Percentiles rank a stretch among this genome's conserved stretches.
Conservation (phyloP, 2,797 vertebrate genomes). For the Nannoperca obscura region DNA sequence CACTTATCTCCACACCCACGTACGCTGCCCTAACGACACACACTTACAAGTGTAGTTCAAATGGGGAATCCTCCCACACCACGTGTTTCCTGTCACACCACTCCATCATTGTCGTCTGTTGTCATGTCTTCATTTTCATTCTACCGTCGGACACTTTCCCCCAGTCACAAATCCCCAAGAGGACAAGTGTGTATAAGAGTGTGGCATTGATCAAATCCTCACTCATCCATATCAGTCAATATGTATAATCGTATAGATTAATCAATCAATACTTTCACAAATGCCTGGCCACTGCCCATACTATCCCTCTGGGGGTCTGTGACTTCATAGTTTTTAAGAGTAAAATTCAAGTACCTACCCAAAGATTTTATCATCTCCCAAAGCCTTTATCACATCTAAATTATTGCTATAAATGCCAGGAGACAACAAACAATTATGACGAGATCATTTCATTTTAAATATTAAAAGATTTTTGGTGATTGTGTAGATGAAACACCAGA, state of each 20-base stretch:
- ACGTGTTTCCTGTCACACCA: slow-evolving; percentile 43
- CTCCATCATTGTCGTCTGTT: slow-evolving; percentile 57
- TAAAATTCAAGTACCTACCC: no score
- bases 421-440: no score
- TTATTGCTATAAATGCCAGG: no score
- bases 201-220: slow-evolving; percentile 66
- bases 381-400: no score
- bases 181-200: slow-evolving; percentile 39
- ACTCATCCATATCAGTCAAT: slow-evolving; percentile 73
- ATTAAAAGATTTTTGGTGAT: no score
- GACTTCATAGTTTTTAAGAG: no score
- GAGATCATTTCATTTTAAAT: no score
- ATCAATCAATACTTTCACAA: slow-evolving; percentile 58
- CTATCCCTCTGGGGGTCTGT: neutral
- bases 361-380: no score
- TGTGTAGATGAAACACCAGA: no score
- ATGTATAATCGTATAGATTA: slow-evolving; percentile 66
- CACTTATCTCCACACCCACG: slow-evolving; percentile 45
- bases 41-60: slow-evolving; percentile 42
- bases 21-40: slow-evolving; percentile 26
- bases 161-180: slow-evolving; percentile 49
- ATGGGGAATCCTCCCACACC: slow-evolving; percentile 41
- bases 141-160: slow-evolving; percentile 16
- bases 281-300: slow-evolving; percentile 17
- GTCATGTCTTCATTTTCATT: slow-evolving; percentile 38